These are phyloP conservation scores for Dryoscopus gambensis DNA, from an alignment of 2,113 vertebrate species.

Conservation along the genomic window DNA sequence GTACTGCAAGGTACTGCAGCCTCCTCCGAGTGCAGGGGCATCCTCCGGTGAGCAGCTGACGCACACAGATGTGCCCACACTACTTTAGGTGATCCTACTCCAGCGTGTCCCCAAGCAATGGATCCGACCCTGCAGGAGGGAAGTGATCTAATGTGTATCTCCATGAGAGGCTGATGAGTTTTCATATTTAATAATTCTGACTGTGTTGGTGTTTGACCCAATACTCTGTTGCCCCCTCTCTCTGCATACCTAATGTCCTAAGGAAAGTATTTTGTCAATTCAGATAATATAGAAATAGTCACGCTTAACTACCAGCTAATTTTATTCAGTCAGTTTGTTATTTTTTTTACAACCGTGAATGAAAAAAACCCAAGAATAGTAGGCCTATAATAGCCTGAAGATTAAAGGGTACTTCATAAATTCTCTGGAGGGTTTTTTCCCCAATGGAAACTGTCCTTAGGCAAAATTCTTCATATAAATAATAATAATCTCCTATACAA, in stretches of 20 bases:
- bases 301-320: not conserved
- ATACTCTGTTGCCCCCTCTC: not conserved
- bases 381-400: not conserved
- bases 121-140: not conserved
- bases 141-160: not conserved
- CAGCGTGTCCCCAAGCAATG: not conserved
- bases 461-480: not conserved
- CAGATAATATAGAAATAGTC: not conserved
- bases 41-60: not conserved
- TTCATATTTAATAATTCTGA: not conserved
- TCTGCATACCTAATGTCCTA: not conserved
- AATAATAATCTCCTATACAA: not conserved
- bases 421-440: not conserved
- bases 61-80: fast-evolving
- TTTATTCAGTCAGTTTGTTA: not conserved
- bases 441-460: not conserved
- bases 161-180: not conserved
- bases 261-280: not conserved
- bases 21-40: not conserved
- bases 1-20: not conserved
- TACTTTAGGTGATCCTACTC: not conserved
- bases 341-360: not conserved
- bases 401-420: not conserved
- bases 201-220: not conserved
- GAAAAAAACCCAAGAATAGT: not conserved